A percentile compares a stretch with the other conserved stretches of the same genome.
phyloP scores from a whole-genome alignment of 2,113 vertebrate species.

The Microcebus jonahi region DNA sequence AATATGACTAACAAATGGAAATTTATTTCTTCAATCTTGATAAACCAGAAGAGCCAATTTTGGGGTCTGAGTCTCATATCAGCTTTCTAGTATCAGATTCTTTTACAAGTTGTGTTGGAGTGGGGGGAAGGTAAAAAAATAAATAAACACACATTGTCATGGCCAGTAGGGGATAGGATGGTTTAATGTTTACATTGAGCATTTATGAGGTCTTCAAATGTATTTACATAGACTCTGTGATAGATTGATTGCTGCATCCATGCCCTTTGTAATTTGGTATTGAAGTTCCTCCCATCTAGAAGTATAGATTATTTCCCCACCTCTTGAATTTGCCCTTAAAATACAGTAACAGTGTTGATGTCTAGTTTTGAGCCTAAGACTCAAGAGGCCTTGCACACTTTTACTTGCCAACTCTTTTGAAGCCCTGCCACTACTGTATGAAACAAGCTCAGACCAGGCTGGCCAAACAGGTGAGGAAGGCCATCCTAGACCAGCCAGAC shows the following conservation, averaged over 20 bases:
- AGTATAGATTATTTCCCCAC: background rate
- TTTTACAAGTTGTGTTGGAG: background rate
- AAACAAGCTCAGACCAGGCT: background rate
- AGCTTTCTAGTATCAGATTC: background rate
- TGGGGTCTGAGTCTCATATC: background rate
- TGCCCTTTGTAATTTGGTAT: background rate
- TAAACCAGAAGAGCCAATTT: background rate
- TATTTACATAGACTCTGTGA: background rate
- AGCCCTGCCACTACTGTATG: background rate
- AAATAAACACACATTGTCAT: background rate
- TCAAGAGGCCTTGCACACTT: background rate
- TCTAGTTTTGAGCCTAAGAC: background rate
- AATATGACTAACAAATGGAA: background rate
- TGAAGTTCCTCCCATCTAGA: background rate
- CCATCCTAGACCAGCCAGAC: background rate
- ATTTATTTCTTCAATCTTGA: background rate
- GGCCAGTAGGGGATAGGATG: background rate
- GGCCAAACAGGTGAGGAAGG: background rate
- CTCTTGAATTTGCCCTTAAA: background rate
- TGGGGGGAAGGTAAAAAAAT: background rate
- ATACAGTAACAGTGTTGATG: background rate
- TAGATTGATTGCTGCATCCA: background rate
- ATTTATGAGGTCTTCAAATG: background rate
- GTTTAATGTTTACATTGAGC: conserved; percentile 12
- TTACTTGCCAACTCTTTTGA: background rate